phyloP scores from a whole-genome alignment of 2,113 vertebrate genomes.

The Uria aalge region DNA sequence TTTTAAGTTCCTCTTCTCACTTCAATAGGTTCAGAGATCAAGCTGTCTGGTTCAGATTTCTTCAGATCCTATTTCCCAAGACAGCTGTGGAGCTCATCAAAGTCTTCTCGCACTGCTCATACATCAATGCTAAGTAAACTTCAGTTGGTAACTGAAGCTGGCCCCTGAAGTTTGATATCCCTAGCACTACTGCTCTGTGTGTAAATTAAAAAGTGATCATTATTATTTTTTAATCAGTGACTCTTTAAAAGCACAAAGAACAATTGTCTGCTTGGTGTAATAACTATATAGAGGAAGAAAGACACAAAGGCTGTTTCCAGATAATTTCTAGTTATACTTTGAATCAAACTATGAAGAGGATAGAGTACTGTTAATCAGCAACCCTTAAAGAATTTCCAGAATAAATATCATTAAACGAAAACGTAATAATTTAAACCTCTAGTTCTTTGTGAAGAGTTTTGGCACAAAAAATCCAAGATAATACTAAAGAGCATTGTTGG shows the following conservation, averaged over 20 bases:
- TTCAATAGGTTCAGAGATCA: constrained; percentile 47
- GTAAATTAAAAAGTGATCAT: constrained; percentile 41
- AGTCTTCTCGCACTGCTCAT: neutral
- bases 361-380: neutral
- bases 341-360: constrained; percentile 14
- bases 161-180: constrained; percentile 41
- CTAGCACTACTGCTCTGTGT: neutral
- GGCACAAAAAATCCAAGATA: neutral
- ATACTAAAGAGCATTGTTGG: neutral
- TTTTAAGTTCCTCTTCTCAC: neutral
- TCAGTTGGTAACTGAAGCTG: constrained; percentile 42
- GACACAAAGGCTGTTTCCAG: neutral
- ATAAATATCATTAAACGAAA: neutral
- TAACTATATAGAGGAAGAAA: neutral
- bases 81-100: constrained; percentile 64
- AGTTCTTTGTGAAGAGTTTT: neutral
- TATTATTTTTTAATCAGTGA: constrained; percentile 50
- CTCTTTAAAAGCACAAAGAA: constrained; percentile 34
- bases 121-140: constrained; percentile 58
- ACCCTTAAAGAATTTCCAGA: neutral
- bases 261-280: neutral
- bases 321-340: constrained; percentile 11
- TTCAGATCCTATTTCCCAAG: constrained; percentile 41
- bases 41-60: constrained; percentile 30
- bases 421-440: neutral